Conservation (phyloP, 2,888 invertebrate species). For the Laothoe populi region DNA sequence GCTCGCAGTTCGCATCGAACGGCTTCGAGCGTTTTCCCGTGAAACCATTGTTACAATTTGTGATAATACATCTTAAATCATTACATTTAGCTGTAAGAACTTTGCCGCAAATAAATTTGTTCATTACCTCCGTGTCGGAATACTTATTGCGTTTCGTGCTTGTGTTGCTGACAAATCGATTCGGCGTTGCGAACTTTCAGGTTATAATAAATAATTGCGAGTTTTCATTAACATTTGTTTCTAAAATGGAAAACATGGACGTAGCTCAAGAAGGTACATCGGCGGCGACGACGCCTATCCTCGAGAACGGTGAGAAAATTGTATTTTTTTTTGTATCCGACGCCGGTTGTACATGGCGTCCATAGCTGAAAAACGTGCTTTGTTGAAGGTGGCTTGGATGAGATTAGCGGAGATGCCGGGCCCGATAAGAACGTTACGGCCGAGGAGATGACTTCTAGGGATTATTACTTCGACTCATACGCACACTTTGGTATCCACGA, state of each 20-base stretch:
- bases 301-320: conserved; percentile 74
- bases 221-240: conserved; percentile 44
- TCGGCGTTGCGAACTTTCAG: conserved; percentile 71
- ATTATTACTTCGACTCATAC: conserved; percentile 99
- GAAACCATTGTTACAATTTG: conserved; percentile 47
- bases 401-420: conserved; percentile 54
- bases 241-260: conserved; percentile 82
- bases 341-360: conserved; percentile 29
- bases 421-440: conserved; percentile 86
- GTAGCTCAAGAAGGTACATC: conserved; percentile 77
- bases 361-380: conserved; percentile 71
- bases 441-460: conserved; percentile 99
- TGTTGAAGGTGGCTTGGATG: conserved; percentile 35
- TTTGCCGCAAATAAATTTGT: conserved; percentile 38
- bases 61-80: conserved; percentile 49
- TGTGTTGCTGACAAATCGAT: conserved; percentile 68
- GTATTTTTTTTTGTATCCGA: conserved; percentile 32
- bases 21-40: conserved; percentile 56
- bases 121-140: conserved; percentile 38
- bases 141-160: conserved; percentile 34
- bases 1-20: conserved; percentile 53
- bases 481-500: conserved; percentile 99
- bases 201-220: conserved; percentile 66
- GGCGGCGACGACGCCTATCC: conserved; percentile 69
- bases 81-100: conserved; percentile 39